phyloP scores from a whole-genome alignment of 1,140 invertebrate species.

The Armadillidium nasatum region DNA sequence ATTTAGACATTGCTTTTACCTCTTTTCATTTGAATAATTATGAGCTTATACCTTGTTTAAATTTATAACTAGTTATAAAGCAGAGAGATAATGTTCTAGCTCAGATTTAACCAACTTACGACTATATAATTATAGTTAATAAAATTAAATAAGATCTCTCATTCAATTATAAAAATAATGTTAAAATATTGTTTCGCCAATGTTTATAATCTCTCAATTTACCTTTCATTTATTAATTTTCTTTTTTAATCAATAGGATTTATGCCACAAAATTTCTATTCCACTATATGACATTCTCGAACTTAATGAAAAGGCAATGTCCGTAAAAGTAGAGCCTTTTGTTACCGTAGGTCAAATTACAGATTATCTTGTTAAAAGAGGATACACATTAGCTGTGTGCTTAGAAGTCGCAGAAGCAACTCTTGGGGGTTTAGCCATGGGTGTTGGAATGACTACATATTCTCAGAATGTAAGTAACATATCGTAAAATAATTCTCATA shows the following conservation, averaged over 20 bases:
- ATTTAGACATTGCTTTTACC: neutral
- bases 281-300: slow-evolving; percentile 57
- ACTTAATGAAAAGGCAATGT: slow-evolving; percentile 53
- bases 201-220: too few relatives aligned
- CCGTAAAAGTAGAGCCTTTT: slow-evolving; percentile 54
- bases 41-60: too few relatives aligned
- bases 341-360: slow-evolving; percentile 57
- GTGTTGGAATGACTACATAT: slow-evolving; percentile 55
- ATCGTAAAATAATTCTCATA: neutral
- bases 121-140: too few relatives aligned
- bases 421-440: slow-evolving; percentile 57
- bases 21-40: neutral
- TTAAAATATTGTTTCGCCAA: too few relatives aligned
- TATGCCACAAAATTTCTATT: slow-evolving; percentile 59
- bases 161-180: too few relatives aligned
- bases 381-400: slow-evolving; percentile 57
- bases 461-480: slow-evolving; percentile 47
- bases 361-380: slow-evolving; percentile 53
- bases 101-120: too few relatives aligned
- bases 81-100: too few relatives aligned
- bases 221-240: too few relatives aligned
- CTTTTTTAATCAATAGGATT: slow-evolving; percentile 47
- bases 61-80: too few relatives aligned
- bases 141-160: too few relatives aligned
- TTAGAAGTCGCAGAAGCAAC: slow-evolving; percentile 57